These are phyloP conservation scores for Rhea pennata DNA, from an alignment of 2,113 vertebrate species.

Conservation along the genomic window DNA sequence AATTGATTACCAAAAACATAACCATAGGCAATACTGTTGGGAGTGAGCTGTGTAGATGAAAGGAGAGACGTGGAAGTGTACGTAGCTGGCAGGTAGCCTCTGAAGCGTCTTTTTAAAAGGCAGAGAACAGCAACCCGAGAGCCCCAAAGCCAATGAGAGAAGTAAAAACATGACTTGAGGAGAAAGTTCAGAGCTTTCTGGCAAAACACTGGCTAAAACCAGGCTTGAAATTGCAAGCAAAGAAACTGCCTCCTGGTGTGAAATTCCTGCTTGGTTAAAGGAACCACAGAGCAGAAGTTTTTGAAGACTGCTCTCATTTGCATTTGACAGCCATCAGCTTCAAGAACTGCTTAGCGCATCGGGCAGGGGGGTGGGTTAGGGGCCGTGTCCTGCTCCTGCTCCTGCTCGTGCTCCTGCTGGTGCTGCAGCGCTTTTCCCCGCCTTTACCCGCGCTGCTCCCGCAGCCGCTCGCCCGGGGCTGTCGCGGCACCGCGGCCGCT, in stretches of 20 bases:
- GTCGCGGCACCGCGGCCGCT: no score
- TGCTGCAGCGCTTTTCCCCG: background rate
- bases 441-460: no score
- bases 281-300: background rate
- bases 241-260: background rate
- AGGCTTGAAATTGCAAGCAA: background rate
- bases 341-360: background rate
- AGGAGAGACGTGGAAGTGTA: background rate
- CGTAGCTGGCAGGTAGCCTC: background rate
- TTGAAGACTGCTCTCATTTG: background rate
- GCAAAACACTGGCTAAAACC: background rate
- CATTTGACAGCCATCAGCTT: background rate
- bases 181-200: background rate
- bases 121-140: background rate
- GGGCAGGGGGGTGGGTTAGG: background rate
- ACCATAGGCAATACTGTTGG: background rate
- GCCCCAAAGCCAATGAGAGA: background rate
- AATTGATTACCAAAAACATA: background rate
- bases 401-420: background rate
- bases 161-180: background rate
- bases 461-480: no score
- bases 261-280: background rate
- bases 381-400: background rate
- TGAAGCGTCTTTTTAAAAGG: background rate
- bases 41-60: background rate